Evolutionary conservation across 2,888 invertebrate genomes (phyloP), one percentile per base, ranked within the genome.

Genomic region (Pediacus dermestoides): DNA sequence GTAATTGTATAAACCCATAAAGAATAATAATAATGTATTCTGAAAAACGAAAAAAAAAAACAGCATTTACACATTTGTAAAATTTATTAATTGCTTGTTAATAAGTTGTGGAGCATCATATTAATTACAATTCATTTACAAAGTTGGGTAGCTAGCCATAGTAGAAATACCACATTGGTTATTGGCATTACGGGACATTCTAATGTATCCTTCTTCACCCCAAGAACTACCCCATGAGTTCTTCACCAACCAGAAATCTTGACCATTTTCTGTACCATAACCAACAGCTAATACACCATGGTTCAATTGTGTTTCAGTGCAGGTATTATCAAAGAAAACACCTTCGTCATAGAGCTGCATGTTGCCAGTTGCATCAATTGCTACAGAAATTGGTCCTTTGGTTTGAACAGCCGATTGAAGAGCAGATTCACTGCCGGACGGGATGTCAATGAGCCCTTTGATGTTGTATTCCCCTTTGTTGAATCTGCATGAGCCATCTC

Each of bases 141-240:
- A 85, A 37, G 86, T 74, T 7, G 92, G 92, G 71, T 86, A 92
- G 57, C 85, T 85, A 47, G 90, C 84, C 35, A 74, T 64, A 31
- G 79, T 70, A 30, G 91, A 89, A 63, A 93, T 81, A 53, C 91
- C 92, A 68, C 92, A 93, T 63, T 84, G 80, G 69, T 92, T 92
- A 1, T 74, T 47, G 2, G 42, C 39, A 31, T 59, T 57, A 32
- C 58, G 47, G 3, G 54, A 51, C 33, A 66, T 49, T 43, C 53
- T 62, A 7, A 60, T 51, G 37, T 60, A 67, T 3, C 67, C 67
- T 7, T 55, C 50, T 28, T 58, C 48, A 31, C 64, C 63, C 61
- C 64, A 66, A 8, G 45, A 31, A 1, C 61, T 44, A 2, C 78
- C 74, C 76, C 79, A 82, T 10, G 81, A 81, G 61, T 84, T 84